A percentile compares a stretch with the other conserved stretches of the same genome.
Conservation (phyloP, 2,888 invertebrate species). For the Adelphocoris suturalis region DNA sequence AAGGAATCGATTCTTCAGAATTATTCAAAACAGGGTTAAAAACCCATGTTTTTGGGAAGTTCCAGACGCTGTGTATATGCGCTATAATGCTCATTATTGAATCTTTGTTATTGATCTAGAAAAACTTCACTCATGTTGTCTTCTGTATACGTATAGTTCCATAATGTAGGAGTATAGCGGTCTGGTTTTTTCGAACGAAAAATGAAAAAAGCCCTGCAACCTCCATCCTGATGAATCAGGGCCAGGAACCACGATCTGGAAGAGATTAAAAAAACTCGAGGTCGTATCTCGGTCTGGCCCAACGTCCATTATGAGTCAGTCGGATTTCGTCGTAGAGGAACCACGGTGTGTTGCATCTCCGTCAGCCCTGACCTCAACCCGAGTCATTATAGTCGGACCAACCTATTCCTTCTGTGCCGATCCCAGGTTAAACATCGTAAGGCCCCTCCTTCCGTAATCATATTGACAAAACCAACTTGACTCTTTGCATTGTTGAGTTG, state of each 20-base stretch:
- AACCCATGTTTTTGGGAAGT: too few relatives aligned
- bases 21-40: too few relatives aligned
- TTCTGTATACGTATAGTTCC: too few relatives aligned
- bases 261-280: neutral
- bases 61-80: too few relatives aligned
- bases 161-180: too few relatives aligned
- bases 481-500: constrained; percentile 20
- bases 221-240: neutral
- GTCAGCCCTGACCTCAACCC: constrained; percentile 48
- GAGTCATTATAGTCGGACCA: constrained; percentile 35
- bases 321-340: constrained; percentile 43
- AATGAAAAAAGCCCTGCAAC: too few relatives aligned
- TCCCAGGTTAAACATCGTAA: neutral
- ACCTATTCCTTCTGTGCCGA: constrained; percentile 4
- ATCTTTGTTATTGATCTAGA: too few relatives aligned
- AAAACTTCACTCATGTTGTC: too few relatives aligned
- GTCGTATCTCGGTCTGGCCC: constrained; percentile 16
- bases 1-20: too few relatives aligned
- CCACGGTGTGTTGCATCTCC: constrained; percentile 43
- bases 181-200: too few relatives aligned
- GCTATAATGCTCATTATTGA: too few relatives aligned
- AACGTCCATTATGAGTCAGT: constrained; percentile 44
- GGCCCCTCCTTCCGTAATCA: constrained; percentile 17
- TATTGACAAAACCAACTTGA: constrained; percentile 5
- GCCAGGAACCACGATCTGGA: neutral